These are phyloP conservation scores for Tachyglossus aculeatus DNA, from an alignment of 2,797 vertebrate genomes.

Conservation along the genomic window DNA sequence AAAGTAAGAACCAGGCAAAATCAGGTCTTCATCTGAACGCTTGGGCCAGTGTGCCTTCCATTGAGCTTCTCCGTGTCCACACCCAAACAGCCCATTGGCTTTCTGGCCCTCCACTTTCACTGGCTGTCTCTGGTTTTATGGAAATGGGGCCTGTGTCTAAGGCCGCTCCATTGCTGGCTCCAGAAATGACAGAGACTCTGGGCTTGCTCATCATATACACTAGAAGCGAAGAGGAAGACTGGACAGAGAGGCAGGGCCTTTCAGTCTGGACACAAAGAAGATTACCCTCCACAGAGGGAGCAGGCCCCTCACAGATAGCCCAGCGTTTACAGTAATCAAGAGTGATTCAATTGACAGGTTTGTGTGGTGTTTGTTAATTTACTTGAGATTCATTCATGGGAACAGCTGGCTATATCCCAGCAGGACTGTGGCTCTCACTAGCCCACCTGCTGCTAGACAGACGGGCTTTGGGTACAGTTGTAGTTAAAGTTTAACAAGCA, in stretches of 20 bases:
- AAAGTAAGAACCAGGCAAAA: too few species aligned
- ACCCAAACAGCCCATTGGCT: too few species aligned
- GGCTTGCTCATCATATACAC: too few species aligned
- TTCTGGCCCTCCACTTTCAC: too few species aligned
- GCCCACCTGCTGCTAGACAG: slow-evolving; percentile 75
- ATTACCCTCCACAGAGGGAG: background rate
- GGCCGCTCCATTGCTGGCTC: too few species aligned
- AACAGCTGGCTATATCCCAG: slow-evolving; percentile 77
- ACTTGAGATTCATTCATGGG: slow-evolving; percentile 72
- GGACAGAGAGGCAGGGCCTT: too few species aligned
- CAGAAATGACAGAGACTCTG: too few species aligned
- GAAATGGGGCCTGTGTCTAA: too few species aligned
- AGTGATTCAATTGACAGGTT: slow-evolving; percentile 75
- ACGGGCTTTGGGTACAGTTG: slow-evolving; percentile 66
- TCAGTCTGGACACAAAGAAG: background rate
- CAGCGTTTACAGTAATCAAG: slow-evolving; percentile 66
- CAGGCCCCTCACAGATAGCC: slow-evolving; percentile 35
- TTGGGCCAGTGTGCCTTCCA: background rate
- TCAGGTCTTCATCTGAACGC: too few species aligned
- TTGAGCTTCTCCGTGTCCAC: background rate
- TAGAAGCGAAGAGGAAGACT: too few species aligned
- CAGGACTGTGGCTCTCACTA: slow-evolving; percentile 70
- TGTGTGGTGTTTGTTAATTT: slow-evolving; percentile 78
- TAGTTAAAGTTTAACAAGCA: slow-evolving; percentile 69
- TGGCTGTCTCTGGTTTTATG: too few species aligned